Evolutionary conservation across 23 tunicate genomes (phyloP), one percentile per base, ranked within the genome.

Genomic region (Botrylloides violaceus): DNA sequence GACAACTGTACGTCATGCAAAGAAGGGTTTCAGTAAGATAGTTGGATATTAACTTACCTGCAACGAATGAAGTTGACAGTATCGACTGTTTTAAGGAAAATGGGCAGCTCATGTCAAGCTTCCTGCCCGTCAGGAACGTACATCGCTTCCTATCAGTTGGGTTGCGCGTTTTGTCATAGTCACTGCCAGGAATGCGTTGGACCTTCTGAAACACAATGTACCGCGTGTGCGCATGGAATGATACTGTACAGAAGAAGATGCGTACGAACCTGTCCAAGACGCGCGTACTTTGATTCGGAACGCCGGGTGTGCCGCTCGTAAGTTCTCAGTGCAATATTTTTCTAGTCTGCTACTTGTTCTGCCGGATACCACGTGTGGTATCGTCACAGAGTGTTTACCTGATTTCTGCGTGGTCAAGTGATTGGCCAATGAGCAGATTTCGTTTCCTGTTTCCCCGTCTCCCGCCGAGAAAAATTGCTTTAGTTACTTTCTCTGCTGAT

Each of bases 1-100:
- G 79, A 76, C 64, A 76, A 72, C n/a, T 88, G 96, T 36, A 82
- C 88, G 22, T 88, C 96, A n/a, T 88, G 96, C 38, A 57, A 80
- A 38, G 22, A 35, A 34, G 82, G 84, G 3, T 88, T 66, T 36
- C 66, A 70, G 96, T 88, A 66, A 82, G 88, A 27, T 80, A 3
- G n/a, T n/a, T n/a, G n/a, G n/a, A n/a, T n/a, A n/a, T n/a, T n/a
- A n/a, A n/a, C n/a, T n/a, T n/a, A n/a, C n/a, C n/a, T n/a, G n/a
- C n/a, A n/a, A n/a, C n/a, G n/a, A n/a, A n/a, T n/a, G n/a, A n/a
- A n/a, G n/a, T n/a, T n/a, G n/a, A n/a, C n/a, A n/a, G n/a, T n/a
- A 19, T 22, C 36, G 12, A 30, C 27, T 19, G 7, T 50, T 56
- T 32, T 9, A 75, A 87, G 95, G 58, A 72, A 75, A 20, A 66